Evolutionary conservation across 2,797 vertebrate genomes (phyloP).

Genomic region (Propithecus perrieri): DNA sequence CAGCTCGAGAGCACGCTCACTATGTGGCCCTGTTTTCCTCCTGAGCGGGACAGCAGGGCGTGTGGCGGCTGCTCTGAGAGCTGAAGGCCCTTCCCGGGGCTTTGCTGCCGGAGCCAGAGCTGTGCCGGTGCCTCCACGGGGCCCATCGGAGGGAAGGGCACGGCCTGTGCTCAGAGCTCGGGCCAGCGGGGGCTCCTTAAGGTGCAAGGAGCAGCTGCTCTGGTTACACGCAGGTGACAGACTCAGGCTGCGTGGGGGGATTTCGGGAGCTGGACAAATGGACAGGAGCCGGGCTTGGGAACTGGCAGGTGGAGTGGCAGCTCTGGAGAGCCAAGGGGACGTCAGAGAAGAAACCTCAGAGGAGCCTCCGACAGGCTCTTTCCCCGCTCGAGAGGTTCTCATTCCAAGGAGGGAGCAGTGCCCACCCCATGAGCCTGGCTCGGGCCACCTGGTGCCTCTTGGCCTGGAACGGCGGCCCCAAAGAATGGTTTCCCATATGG

Average conservation of each 20-base stretch:
- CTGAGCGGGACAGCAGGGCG: not conserved
- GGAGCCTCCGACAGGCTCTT: rapidly evolving
- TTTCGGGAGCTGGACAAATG: rapidly evolving
- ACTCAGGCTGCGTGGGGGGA: not conserved
- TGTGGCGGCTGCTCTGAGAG: rapidly evolving
- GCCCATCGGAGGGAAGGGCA: not conserved
- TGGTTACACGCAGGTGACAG: rapidly evolving
- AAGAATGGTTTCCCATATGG: not conserved
- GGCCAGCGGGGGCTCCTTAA: not conserved
- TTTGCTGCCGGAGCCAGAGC: not conserved
- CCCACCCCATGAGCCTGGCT: not conserved
- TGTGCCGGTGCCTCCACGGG: not conserved
- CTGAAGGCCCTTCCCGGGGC: no score
- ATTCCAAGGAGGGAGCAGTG: not conserved
- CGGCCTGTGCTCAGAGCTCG: not conserved
- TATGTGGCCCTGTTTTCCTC: rapidly evolving
- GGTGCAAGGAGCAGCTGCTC: not conserved
- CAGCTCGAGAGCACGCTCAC: not conserved
- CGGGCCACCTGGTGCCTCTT: not conserved
- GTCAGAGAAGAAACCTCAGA: not conserved
- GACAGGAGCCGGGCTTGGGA: not conserved
- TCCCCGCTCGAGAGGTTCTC: no score
- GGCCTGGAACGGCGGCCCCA: not conserved
- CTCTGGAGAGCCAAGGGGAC: rapidly evolving
- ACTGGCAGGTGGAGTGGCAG: not conserved